Evolutionary conservation across 1,140 invertebrate species (phyloP), one percentile per base, ranked within the genome.

Genomic region (Temnothorax curvispinosus): DNA sequence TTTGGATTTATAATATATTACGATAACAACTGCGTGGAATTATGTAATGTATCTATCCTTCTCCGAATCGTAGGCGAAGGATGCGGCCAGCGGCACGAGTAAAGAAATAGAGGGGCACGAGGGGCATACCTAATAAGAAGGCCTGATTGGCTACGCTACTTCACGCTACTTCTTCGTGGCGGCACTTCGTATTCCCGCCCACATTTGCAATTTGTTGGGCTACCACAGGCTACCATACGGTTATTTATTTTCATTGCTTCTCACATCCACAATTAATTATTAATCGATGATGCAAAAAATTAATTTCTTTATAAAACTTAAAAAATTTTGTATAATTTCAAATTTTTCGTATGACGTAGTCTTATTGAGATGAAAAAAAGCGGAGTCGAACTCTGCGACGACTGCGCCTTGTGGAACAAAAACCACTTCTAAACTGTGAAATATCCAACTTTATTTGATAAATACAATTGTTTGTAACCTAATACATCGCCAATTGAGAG

Each of bases 391-490:
- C 1, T 9, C 8, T 6, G 11, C 32, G 9, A n/a, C n/a, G n/a
- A 67, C 5, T 32, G 15, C 0, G 21, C 0, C 13, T 50, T 3
- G 3, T 15, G 21, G 5, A 58, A 60, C 8, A 41, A 41, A 58
- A 56, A 58, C 35, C 15, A 41, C 13, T 27, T 58, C 18, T 7
- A 58, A 75, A 75, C 54, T 41, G 72, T 58, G n/a, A 75, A 75
- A 75, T 75, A 58, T 44, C 9, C 18, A 41, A 58, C 35, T 74
- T 72, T 72, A 72, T 72, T 72, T 72, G 15, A 75, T n/a, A 75
- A 75, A 75, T 75, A 41, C 35, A 58, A 56, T 44, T 1, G 3
- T 75, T 74, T 21, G 11, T 41, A 74, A 72, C 7, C 8, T 69
- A 41, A 74, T 27, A 44, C n/a, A 38, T 56, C 32, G 5, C 32